These are phyloP conservation scores for Wiebesia pumilae DNA, from an alignment of 1,140 invertebrate species.

Conservation along the genomic window DNA sequence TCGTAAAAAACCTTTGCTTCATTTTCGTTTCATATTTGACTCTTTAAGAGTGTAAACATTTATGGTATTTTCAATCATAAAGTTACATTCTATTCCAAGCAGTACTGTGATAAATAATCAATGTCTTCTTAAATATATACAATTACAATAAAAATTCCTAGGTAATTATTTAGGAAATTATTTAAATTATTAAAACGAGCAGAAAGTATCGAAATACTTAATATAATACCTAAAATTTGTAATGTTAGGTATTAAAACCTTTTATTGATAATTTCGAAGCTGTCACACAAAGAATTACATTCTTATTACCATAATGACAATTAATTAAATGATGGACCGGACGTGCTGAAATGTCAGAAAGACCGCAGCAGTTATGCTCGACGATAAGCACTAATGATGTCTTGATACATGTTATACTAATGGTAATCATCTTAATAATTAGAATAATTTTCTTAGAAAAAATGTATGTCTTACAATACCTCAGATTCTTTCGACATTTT, in stretches of 20 bases:
- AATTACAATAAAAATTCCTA: too few species aligned
- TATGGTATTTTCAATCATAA: too few species aligned
- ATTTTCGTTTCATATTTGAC: too few species aligned
- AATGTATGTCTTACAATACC: background rate
- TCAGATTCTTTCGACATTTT: background rate
- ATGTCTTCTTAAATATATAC: too few species aligned
- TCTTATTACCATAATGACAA: constrained; percentile 53
- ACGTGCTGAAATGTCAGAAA: background rate
- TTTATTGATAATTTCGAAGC: background rate
- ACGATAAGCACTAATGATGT: constrained; percentile 14
- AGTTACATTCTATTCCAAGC: too few species aligned
- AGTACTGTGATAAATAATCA: too few species aligned
- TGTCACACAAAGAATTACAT: background rate
- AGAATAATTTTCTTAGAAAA: background rate
- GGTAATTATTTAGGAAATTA: too few species aligned
- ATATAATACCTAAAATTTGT: too few species aligned
- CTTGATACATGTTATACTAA: background rate
- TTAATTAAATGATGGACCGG: constrained; percentile 36
- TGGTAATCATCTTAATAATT: constrained; percentile 18
- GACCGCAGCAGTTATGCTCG: background rate
- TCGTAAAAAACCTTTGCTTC: too few species aligned
- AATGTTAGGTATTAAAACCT: background rate
- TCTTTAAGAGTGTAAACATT: too few species aligned
- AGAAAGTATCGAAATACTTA: too few species aligned
- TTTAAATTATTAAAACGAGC: too few species aligned